Base-by-base conservation (phyloP, 2,888 invertebrate genomes). In the Bombylius discolor region DNA sequence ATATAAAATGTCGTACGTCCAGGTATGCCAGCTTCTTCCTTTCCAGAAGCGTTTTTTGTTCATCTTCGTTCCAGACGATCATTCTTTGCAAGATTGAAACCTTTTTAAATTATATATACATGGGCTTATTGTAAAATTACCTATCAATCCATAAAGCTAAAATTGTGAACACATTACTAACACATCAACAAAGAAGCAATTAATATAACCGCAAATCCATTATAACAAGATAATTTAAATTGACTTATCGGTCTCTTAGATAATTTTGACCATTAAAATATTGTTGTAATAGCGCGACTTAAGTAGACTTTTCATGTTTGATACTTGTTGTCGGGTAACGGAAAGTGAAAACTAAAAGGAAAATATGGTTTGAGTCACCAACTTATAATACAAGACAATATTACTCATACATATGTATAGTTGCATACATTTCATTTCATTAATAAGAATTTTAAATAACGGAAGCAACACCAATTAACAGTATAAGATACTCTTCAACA, bases 151-250 rank as follows among this genome's bases (percentile, higher is more conserved):
- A 23, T 23, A 23, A 23, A 23, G 36, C 9, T 36, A 8, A 36
- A 36, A 36, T 8, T 9, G 9, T 36, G 36, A 36, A 36, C 36
- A 36, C 36, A 36, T 36, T 53, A 54, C 53, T 49, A 54, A 54
- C 53, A 54, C 53, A 49, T 33, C 45, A 49, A 54, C 49, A 49
- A 49, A 32, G 53, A 48, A 54, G 49, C 53, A 54, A 54, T 54
- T 54, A 54, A 54, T 54, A 49, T 49, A 54, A 54, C 53, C 53
- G 53, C 53, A 54, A 49, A 54, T 44, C 53, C 53, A 54, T 54
- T 54, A 54, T 54, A 54, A 54, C 53, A 54, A 49, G 53, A 54
- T 54, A 54, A 54, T 49, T 49, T 42, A 54, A 54, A 54, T 54
- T 54, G 53, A 54, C 53, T 54, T 54, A 54, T 49, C 53, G 49